Base-by-base conservation (phyloP, 2,797 vertebrate species). In the Sphenodon punctatus region DNA sequence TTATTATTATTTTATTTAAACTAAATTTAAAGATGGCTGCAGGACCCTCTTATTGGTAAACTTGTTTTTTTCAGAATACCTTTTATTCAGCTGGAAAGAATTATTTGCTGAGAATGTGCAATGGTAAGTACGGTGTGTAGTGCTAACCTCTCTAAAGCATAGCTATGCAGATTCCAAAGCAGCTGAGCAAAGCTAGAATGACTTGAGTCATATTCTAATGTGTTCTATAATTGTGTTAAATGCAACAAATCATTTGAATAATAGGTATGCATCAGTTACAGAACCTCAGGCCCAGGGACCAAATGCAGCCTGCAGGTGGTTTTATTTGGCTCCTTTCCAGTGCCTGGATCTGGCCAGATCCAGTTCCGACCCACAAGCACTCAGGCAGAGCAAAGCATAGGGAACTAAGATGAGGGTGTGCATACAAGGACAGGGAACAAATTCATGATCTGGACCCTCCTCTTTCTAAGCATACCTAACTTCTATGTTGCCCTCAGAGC, bases 51-150 rank as follows among this genome's bases (percentile, higher is more conserved):
- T 51, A 67, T 15, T 69, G 49, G 41, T 79, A 20, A 73, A 74
- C 25, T 43, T 94, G 75, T 69, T 2, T 93, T 95, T 94, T 91
- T 74, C 92, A 99, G 99, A 98, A 95, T 92, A 97, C 96, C 1
- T 99, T 99, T 93, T 99, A 99, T 93, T 97, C 98, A 53, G 99
- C 99, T 42, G 99, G 99, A 75, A 99, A 99, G 92, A 99, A 99
- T 93, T 99, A 99, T 92, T 94, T 99, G 92, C 94, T 99, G 60
- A 97, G 99, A 90, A 99, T 99, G 99, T 99, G 99, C 92, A 99
- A 99, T 84, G 99, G 99, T 99, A 95, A 97, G 96, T 95, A 53
- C 77, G 39, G 10, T 22, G 16, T 85, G 79, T 82, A n/a, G n/a
- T n/a, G n/a, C n/a, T n/a, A n/a, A 32, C 16, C 17, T 78, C 0